Base-by-base conservation (phyloP, 2,113 vertebrate species). In the Poeciliopsis retropinna region DNA sequence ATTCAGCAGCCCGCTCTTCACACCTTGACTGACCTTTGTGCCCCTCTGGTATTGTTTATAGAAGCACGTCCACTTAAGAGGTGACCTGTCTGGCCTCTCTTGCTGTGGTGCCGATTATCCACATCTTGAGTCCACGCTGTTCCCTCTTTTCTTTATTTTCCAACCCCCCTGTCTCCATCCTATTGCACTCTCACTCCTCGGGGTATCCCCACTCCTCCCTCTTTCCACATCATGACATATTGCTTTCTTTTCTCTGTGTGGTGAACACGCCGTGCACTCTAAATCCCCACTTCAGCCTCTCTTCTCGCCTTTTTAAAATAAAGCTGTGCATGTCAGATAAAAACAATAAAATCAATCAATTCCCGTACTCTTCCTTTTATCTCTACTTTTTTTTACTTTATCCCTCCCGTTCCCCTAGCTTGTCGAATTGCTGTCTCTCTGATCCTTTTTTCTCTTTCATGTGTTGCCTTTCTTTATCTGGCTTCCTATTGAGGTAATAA, bases 41-140 rank as follows among this genome's bases (percentile, higher is more conserved):
- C 75, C 82, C 83, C 76, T 79, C 85, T 77, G 82, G 82, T 87
- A 89, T 92, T 92, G 90, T 91, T 91, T 91, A 89, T 83, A 81
- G 88, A 89, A 89, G 88, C 87, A 87, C 61, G 83, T 92, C 87
- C 91, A 89, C 87, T 92, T 89, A 90, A 91, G 87, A 68, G 76
- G 78, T 78, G 81, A 81, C 78, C 85, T 70, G 75, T 87, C 88
- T 88, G 87, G 86, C 80, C 84, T 64, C 69, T 80, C 78, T 79
- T 65, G 80, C 87, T 78, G 77, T 65, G 81, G 85, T 88, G 78
- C 87, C 72, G 80, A 91, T 89, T 89, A 90, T 81, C 86, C 81
- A 90, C 91, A 89, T 90, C 90, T 86, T 89, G 87, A 91, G 84
- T 86, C 82, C 85, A 88, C 85, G 85, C 81, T 63, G 64, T 67